phyloP scores from a whole-genome alignment of 2,888 invertebrate species.

The Parnassius apollo region DNA sequence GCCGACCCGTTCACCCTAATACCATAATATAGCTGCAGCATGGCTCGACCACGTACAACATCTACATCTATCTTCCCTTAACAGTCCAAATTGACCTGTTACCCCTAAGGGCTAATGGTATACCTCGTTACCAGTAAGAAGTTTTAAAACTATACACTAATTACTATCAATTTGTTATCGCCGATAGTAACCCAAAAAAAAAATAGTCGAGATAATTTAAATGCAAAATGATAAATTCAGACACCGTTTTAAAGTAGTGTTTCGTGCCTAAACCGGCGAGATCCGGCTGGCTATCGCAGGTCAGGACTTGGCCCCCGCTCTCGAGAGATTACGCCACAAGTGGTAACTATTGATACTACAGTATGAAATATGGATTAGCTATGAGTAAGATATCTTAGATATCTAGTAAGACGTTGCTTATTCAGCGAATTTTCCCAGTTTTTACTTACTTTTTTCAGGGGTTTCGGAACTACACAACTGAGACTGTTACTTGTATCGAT shows the following conservation, averaged over 20 bases:
- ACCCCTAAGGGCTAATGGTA: too few species aligned
- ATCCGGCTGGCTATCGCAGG: slow-evolving; percentile 14
- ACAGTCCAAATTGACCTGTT: too few species aligned
- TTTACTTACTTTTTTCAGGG: too few species aligned
- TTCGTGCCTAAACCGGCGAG: slow-evolving; percentile 7
- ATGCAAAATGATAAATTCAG: not conserved
- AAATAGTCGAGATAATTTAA: not conserved
- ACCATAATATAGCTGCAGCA: too few species aligned
- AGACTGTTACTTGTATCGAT: too few species aligned
- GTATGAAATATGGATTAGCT: not conserved
- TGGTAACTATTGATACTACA: slow-evolving; percentile 24
- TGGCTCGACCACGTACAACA: too few species aligned
- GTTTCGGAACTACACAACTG: too few species aligned
- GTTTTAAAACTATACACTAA: not conserved
- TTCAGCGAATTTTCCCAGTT: too few species aligned
- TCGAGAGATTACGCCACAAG: slow-evolving; percentile 24
- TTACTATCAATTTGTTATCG: not conserved
- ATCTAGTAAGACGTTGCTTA: too few species aligned
- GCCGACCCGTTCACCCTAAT: too few species aligned
- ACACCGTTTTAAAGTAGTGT: not conserved
- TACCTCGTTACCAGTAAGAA: too few species aligned
- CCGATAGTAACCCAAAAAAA: slow-evolving; percentile 2
- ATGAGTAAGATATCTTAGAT: not conserved
- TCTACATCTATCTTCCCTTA: too few species aligned
- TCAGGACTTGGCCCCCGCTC: slow-evolving; percentile 14